phyloP scores from a whole-genome alignment of 2,797 vertebrate genomes.

The Zalophus californianus region DNA sequence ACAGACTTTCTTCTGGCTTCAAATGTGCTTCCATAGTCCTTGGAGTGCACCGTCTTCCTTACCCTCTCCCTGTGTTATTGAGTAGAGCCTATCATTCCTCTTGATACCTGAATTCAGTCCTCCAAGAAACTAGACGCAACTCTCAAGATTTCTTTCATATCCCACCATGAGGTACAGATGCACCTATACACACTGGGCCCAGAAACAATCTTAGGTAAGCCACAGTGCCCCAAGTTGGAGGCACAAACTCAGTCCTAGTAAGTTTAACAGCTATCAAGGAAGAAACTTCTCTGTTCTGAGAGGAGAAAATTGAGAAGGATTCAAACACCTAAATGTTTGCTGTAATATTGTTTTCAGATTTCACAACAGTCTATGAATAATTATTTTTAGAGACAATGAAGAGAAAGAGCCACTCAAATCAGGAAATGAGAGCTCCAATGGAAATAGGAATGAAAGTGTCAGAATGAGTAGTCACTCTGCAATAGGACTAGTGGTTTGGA shows the following conservation, averaged over 20 bases:
- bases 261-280: background rate
- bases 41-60: background rate
- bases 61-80: background rate
- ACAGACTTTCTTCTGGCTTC: background rate
- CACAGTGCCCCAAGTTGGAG: background rate
- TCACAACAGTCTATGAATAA: background rate
- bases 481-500: background rate
- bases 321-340: background rate
- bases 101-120: background rate
- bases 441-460: background rate
- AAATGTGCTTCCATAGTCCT: background rate
- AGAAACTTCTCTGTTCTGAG: background rate
- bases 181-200: background rate
- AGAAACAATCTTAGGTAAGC: background rate
- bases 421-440: background rate
- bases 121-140: background rate
- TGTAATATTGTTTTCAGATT: conserved; percentile 5
- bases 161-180: background rate
- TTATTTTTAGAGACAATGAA: background rate
- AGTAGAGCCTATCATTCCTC: background rate
- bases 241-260: background rate
- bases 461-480: background rate
- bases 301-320: background rate
- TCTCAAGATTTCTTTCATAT: background rate
- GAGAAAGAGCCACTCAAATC: background rate